phyloP scores from a whole-genome alignment of 2,797 vertebrate species.

The Poeciliopsis paucimaculata region DNA sequence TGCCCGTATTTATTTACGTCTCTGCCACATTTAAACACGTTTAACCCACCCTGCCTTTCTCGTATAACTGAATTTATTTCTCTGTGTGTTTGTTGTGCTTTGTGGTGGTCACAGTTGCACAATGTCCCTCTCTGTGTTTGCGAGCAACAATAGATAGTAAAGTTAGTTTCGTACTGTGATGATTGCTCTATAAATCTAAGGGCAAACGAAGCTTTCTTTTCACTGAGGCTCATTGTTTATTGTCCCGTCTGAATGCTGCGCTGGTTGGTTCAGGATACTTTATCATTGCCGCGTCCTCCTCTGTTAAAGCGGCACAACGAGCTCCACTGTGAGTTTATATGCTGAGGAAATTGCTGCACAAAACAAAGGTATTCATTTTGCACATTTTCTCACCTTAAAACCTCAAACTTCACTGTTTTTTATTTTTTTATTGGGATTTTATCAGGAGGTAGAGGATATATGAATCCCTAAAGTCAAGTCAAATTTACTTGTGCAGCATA shows the following conservation, averaged over 20 bases:
- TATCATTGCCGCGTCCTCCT: constrained; percentile 22
- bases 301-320: not conserved
- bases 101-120: constrained; percentile 68
- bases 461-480: not conserved
- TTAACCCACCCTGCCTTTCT: constrained; percentile 7
- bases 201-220: constrained; percentile 30
- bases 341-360: not conserved
- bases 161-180: constrained; percentile 69
- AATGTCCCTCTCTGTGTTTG: constrained; percentile 55
- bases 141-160: constrained; percentile 67
- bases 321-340: not conserved
- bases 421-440: not conserved
- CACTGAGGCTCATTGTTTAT: constrained; percentile 68
- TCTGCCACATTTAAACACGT: not conserved
- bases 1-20: not conserved
- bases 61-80: constrained; percentile 9
- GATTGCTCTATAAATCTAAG: constrained; percentile 78
- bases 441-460: not conserved
- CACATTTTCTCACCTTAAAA: not conserved
- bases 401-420: not conserved
- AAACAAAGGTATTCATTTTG: not conserved
- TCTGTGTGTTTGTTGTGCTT: constrained; percentile 40
- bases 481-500: no score
- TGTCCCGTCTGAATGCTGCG: constrained; percentile 39
- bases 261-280: constrained; percentile 19